Conservation (phyloP, 1,140 invertebrate species). For the Drosophila willistoni region DNA sequence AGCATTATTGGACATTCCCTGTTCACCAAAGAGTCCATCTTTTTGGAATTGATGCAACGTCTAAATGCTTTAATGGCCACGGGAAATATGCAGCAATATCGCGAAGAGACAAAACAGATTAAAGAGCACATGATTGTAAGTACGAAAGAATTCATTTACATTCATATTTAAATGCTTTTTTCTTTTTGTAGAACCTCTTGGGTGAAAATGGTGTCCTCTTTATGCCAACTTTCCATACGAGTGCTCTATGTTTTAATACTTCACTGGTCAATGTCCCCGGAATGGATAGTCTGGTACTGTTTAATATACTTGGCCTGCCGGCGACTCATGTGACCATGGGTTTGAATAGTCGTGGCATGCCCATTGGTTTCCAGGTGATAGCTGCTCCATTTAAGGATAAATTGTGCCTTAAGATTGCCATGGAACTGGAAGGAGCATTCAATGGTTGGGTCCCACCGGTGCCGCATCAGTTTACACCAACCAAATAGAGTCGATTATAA, state of each 20-base stretch:
- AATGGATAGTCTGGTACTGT: conserved; percentile 88
- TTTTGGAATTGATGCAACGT: conserved; percentile 64
- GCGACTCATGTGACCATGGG: conserved; percentile 90
- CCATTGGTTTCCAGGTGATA: conserved; percentile 90
- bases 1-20: conserved; percentile 65
- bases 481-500: conserved; percentile 2
- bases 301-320: conserved; percentile 90
- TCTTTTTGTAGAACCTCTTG: conserved; percentile 83
- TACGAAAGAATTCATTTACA: not conserved
- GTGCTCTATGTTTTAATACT: conserved; percentile 87
- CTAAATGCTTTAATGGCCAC: conserved; percentile 48
- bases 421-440: conserved; percentile 90
- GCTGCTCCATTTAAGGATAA: conserved; percentile 88
- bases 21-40: conserved; percentile 68
- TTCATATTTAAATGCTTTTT: not conserved
- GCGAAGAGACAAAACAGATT: conserved; percentile 41
- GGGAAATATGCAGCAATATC: conserved; percentile 44
- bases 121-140: conserved; percentile 54
- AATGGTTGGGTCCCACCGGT: conserved; percentile 88
- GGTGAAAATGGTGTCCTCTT: conserved; percentile 89
- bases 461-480: conserved; percentile 45
- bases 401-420: conserved; percentile 90
- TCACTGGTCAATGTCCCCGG: conserved; percentile 86
- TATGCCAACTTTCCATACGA: conserved; percentile 88
- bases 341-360: conserved; percentile 86